These are phyloP conservation scores for Pyrocoelia pectoralis DNA, from an alignment of 2,888 invertebrate species.

Conservation along the genomic window DNA sequence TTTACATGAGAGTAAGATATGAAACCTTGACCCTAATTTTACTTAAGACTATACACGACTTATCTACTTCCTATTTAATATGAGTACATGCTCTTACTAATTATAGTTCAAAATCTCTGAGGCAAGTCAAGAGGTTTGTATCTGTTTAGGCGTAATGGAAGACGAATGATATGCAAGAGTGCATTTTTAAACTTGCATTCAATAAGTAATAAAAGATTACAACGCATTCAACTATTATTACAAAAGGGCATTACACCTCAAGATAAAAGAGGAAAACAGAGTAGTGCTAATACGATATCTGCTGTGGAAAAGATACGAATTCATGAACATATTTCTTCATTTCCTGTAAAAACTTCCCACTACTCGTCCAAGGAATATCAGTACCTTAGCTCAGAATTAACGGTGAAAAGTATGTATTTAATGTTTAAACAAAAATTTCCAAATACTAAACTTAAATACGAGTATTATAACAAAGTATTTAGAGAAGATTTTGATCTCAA, in stretches of 20 bases:
- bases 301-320: neutral
- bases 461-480: no score
- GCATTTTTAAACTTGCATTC: constrained; percentile 8
- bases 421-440: constrained; percentile 26
- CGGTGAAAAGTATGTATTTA: constrained; percentile 14
- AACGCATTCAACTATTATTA: constrained; percentile 5
- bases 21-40: no score
- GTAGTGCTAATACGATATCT: constrained; percentile 3
- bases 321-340: constrained; percentile 19
- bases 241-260: neutral
- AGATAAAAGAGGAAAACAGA: constrained; percentile 21
- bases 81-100: no score
- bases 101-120: no score
- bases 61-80: no score
- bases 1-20: no score
- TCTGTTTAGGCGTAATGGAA: no score
- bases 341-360: constrained; percentile 17
- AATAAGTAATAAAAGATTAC: constrained; percentile 4
- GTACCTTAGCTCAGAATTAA: constrained; percentile 15
- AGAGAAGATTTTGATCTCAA: no score
- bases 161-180: neutral
- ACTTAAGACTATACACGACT: no score
- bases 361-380: constrained; percentile 5
- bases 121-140: no score
- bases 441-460: constrained; percentile 29